These are phyloP conservation scores for Seriola aureovittata DNA, from an alignment of 2,113 vertebrate genomes.

Conservation along the genomic window DNA sequence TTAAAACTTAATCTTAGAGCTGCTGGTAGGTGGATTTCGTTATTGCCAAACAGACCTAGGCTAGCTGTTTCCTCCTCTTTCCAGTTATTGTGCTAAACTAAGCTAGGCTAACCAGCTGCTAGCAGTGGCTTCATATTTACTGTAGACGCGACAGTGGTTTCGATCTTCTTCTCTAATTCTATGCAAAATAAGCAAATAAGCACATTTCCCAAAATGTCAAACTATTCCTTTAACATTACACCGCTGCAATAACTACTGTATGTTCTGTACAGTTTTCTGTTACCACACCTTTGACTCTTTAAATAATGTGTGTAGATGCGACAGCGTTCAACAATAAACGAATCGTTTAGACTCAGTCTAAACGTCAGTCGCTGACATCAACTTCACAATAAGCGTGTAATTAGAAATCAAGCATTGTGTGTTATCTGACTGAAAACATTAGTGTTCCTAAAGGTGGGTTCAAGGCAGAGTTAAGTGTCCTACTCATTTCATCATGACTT, in stretches of 20 bases:
- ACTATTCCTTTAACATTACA: constrained; percentile 10
- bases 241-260: neutral
- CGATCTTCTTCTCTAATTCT: too few species aligned
- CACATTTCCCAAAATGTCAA: constrained; percentile 7
- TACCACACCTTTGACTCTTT: neutral
- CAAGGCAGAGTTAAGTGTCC: neutral
- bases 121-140: neutral
- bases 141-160: too few species aligned
- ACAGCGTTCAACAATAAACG: neutral
- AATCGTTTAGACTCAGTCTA: neutral
- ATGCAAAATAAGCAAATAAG: neutral
- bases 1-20: too few species aligned
- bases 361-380: neutral
- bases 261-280: neutral
- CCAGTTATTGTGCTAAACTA: neutral
- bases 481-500: neutral
- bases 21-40: neutral
- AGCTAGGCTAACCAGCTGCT: neutral
- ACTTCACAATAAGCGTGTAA: neutral
- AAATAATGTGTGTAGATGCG: neutral
- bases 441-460: neutral
- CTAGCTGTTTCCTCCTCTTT: too few species aligned
- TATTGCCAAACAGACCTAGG: too few species aligned
- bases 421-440: neutral
- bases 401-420: neutral